phyloP scores from a whole-genome alignment of 2,113 vertebrate species.

The Caranx melampygus region DNA sequence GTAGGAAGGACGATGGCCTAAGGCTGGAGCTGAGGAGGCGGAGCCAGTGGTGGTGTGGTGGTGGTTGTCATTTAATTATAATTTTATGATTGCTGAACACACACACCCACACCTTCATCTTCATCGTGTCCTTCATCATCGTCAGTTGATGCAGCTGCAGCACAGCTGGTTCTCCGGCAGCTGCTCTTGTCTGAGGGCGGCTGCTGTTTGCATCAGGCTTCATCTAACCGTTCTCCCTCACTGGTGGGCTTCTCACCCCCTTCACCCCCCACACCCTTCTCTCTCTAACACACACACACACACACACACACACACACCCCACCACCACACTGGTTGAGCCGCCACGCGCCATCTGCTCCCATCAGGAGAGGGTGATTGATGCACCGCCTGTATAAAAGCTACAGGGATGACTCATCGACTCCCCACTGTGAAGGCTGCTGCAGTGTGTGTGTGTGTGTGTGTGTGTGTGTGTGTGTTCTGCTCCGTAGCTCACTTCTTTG shows the following conservation, averaged over 20 bases:
- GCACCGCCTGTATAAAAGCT: constrained; percentile 43
- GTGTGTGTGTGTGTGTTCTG: constrained; percentile 6
- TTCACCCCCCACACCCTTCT: neutral
- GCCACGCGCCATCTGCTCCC: constrained; percentile 66
- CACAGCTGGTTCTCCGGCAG: constrained; percentile 22
- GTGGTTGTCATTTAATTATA: too few species aligned
- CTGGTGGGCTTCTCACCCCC: neutral
- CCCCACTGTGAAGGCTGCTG: neutral
- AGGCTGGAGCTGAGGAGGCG: too few species aligned
- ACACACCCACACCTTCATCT: neutral
- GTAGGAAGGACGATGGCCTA: too few species aligned
- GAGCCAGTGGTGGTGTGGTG: too few species aligned
- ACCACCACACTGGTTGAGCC: constrained; percentile 20
- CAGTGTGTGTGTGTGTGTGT: constrained; percentile 24
- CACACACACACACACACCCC: constrained; percentile 28
- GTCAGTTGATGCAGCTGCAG: constrained; percentile 1
- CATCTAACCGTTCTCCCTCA: constrained; percentile 6
- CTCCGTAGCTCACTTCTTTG: neutral
- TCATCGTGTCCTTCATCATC: neutral
- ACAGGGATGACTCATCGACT: constrained; percentile 62
- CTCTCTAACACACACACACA: neutral
- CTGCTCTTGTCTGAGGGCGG: neutral
- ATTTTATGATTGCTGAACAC: too few species aligned
- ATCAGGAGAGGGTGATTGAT: constrained; percentile 63
- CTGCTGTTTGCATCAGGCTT: constrained; percentile 37